Conservation (phyloP, 2,888 invertebrate species). For the Pseudoips prasinana region DNA sequence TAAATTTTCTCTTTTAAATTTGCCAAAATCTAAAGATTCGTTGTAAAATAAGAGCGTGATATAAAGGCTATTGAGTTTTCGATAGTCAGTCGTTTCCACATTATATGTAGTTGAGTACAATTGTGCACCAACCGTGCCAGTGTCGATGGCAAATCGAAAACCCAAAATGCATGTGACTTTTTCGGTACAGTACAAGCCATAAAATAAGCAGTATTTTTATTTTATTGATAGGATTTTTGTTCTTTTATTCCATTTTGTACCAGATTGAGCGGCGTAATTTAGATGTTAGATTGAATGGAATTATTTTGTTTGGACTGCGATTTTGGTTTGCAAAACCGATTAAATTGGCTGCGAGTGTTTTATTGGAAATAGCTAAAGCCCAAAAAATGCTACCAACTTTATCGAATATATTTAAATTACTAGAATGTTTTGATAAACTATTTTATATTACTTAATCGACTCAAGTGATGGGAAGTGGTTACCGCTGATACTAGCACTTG, state of each 20-base stretch:
- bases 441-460: no score
- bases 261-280: constrained; percentile 13
- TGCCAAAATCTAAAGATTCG: no score
- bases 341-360: no score
- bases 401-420: no score
- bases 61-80: neutral
- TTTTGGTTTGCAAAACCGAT: neutral
- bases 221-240: constrained; percentile 25
- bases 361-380: no score
- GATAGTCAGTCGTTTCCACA: neutral
- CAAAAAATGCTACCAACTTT: no score
- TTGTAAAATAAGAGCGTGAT: no score
- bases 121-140: constrained; percentile 15
- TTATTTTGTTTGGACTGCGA: neutral
- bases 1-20: no score
- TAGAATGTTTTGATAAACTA: no score
- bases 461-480: no score
- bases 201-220: constrained; percentile 33
- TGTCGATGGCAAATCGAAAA: constrained; percentile 20
- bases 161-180: constrained; percentile 17
- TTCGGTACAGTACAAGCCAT: constrained; percentile 25
- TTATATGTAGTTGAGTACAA: neutral
- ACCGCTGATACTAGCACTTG: no score
- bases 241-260: no score
- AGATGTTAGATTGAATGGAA: constrained; percentile 13